Evolutionary conservation across 2,797 vertebrate genomes (phyloP).

Genomic region (Rhabdophis nuchalis): DNA sequence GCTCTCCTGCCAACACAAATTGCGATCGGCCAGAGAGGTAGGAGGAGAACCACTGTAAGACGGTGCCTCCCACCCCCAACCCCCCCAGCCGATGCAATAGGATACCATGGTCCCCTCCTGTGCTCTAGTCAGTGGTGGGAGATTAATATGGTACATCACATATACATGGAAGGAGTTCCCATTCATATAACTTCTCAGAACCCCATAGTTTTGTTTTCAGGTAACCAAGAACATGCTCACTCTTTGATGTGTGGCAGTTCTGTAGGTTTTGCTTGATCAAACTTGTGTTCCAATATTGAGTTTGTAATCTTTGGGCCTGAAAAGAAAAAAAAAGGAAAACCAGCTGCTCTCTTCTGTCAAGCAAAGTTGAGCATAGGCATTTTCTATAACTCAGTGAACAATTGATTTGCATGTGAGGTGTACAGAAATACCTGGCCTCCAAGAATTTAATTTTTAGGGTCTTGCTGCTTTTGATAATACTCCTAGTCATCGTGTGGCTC

Average conservation of each 20-base stretch:
- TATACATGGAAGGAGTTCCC: not conserved
- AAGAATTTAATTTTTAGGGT: not conserved
- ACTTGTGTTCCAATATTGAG: not conserved
- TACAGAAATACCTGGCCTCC: not conserved
- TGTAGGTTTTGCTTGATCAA: not conserved
- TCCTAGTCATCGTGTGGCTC: not conserved
- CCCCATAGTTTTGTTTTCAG: not conserved
- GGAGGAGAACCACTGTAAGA: too few relatives aligned
- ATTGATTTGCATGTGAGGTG: not conserved
- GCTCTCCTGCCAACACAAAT: too few relatives aligned
- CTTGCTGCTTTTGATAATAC: not conserved
- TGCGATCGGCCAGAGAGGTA: too few relatives aligned
- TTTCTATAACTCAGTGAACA: not conserved
- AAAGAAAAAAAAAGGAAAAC: not conserved
- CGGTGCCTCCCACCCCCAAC: too few relatives aligned
- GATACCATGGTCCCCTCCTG: too few relatives aligned
- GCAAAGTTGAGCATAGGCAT: not conserved
- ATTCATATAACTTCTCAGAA: not conserved
- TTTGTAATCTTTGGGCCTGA: not conserved
- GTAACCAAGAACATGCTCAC: not conserved
- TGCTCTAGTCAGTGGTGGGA: not conserved
- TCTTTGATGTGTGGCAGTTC: not conserved
- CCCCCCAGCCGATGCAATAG: too few relatives aligned
- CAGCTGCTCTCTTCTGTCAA: not conserved
- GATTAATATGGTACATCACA: not conserved